phyloP scores from a whole-genome alignment of 2,797 vertebrate genomes.

The Pachyuromys duprasi region DNA sequence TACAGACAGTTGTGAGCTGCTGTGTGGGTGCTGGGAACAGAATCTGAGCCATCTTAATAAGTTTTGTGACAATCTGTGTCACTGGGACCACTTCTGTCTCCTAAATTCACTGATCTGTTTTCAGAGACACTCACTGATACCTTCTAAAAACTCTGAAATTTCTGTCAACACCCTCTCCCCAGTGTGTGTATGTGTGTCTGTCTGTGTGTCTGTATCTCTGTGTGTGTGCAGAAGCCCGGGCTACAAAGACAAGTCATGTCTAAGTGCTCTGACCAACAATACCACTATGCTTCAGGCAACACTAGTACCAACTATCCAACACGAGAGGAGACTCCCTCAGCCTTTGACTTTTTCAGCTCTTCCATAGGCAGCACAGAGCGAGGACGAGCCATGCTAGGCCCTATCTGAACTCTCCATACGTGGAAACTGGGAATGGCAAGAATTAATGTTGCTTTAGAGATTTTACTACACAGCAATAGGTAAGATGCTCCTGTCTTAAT shows the following conservation, averaged over 20 bases:
- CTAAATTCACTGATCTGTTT: neutral
- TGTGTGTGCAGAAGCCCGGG: neutral
- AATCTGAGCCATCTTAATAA: neutral
- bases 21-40: neutral
- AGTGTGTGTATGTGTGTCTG: neutral
- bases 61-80: neutral
- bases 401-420: neutral
- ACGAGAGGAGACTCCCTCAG: neutral
- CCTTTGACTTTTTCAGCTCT: neutral
- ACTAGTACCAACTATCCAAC: neutral
- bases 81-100: neutral
- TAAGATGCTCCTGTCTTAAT: neutral
- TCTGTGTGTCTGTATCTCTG: neutral
- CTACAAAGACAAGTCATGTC: neutral
- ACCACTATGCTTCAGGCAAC: neutral
- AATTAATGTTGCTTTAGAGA: neutral
- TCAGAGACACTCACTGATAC: neutral
- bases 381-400: neutral
- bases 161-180: neutral
- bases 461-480: slow-evolving; percentile 24
- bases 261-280: neutral
- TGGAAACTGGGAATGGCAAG: neutral
- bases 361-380: neutral
- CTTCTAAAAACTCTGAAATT: neutral
- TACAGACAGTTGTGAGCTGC: neutral